A percentile compares a stretch with the other conserved stretches of the same genome.
Conservation (phyloP, 2,113 vertebrate species). For the Scopus umbretta region DNA sequence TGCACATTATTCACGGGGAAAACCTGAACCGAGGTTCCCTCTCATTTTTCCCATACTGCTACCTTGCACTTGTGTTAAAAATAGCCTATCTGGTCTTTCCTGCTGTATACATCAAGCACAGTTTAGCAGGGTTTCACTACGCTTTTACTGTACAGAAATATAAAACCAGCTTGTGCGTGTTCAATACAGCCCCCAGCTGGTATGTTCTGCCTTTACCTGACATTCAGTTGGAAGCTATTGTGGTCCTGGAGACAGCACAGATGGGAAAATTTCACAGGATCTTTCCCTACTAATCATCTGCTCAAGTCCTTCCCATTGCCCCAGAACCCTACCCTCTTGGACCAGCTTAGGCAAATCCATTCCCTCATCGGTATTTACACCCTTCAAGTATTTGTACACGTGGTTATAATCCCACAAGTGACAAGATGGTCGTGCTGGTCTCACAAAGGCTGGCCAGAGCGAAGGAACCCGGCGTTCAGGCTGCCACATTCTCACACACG, state of each 20-base stretch:
- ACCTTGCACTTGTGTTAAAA: neutral
- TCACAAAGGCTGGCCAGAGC: neutral
- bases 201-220: slow-evolving; percentile 14
- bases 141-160: neutral
- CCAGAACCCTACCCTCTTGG: neutral
- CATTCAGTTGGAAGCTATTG: neutral
- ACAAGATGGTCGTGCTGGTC: neutral
- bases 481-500: neutral
- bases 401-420: neutral
- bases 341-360: neutral
- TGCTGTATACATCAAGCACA: neutral
- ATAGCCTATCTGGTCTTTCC: neutral
- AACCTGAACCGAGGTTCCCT: neutral
- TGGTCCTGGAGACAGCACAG: neutral
- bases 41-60: neutral
- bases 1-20: neutral
- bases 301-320: neutral
- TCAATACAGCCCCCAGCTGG: neutral
- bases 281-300: neutral
- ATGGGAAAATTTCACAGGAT: neutral
- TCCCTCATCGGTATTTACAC: neutral
- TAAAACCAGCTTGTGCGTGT: neutral
- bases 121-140: neutral
- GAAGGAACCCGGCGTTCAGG: neutral
- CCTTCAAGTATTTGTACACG: neutral